phyloP scores from a whole-genome alignment of 2,797 vertebrate genomes.

The Myioborus melanocephalus region DNA sequence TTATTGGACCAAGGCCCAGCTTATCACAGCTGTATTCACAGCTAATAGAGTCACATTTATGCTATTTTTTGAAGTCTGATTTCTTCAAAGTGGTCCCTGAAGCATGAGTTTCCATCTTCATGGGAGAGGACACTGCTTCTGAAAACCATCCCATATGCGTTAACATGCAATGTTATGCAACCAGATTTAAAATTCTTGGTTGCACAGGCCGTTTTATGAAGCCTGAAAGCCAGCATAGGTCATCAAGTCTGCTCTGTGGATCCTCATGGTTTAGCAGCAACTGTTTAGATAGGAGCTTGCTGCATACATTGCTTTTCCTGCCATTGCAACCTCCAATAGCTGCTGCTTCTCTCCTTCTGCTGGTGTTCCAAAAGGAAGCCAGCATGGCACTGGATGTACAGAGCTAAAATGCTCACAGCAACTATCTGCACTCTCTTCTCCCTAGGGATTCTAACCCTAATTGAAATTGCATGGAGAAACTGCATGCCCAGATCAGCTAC shows the following conservation, averaged over 20 bases:
- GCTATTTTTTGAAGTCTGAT: neutral
- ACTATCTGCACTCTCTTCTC: neutral
- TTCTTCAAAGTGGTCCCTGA: neutral
- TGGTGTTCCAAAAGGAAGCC: neutral
- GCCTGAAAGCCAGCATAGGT: neutral
- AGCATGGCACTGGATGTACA: accelerated
- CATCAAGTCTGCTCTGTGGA: neutral
- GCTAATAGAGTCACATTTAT: neutral
- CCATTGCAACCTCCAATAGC: neutral
- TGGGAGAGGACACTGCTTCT: neutral
- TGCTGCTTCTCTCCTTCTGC: neutral
- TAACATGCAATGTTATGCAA: neutral
- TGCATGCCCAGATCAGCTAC: neutral
- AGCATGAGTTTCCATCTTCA: neutral
- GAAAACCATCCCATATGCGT: neutral
- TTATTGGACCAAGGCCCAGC: neutral
- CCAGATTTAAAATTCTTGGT: neutral
- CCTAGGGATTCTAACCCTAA: neutral
- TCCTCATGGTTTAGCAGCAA: neutral
- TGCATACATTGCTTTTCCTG: neutral
- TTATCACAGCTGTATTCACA: neutral
- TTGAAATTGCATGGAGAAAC: neutral
- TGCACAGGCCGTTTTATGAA: neutral
- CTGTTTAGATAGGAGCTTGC: neutral
- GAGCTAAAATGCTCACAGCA: neutral